These are phyloP conservation scores for Clupea harengus DNA, from an alignment of 2,113 vertebrate species.

Conservation along the genomic window DNA sequence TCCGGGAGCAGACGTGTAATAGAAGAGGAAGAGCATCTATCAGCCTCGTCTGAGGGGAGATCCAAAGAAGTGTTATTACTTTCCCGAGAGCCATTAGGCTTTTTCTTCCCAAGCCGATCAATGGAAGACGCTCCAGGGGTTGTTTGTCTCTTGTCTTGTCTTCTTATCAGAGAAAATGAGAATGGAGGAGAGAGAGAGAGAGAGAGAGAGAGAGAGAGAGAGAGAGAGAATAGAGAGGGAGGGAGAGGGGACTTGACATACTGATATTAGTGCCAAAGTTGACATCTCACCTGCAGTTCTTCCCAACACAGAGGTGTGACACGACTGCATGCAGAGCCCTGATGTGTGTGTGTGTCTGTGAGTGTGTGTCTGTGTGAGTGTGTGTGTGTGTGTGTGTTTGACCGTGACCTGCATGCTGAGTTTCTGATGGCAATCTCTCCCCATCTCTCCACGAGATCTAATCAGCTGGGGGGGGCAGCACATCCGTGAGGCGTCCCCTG, in stretches of 20 bases:
- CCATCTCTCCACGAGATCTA: neutral
- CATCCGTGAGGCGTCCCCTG: no score
- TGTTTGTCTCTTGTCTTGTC: constrained; percentile 69
- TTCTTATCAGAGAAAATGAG: constrained; percentile 61
- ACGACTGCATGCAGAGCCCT: neutral
- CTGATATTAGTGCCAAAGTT: constrained; percentile 1
- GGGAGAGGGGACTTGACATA: neutral
- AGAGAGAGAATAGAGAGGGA: neutral
- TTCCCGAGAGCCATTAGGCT: constrained; percentile 62
- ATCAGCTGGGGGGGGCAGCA: neutral
- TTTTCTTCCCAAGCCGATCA: constrained; percentile 59
- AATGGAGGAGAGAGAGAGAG: neutral
- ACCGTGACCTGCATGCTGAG: constrained; percentile 1
- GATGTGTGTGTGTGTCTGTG: neutral
- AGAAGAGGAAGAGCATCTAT: constrained; percentile 52
- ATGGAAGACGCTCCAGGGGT: constrained; percentile 61
- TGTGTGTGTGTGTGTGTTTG: neutral
- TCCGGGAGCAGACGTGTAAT: constrained; percentile 23
- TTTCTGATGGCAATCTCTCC: neutral
- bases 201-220: constrained; percentile 21
- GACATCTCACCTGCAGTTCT: constrained; percentile 10
- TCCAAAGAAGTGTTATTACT: constrained; percentile 65
- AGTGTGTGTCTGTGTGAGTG: neutral
- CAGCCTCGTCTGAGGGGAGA: constrained; percentile 40
- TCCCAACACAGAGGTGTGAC: constrained; percentile 22